A percentile compares a stretch with the other conserved stretches of the same genome.
These are phyloP conservation scores for Scotopteryx bipunctaria DNA, from an alignment of 2,888 invertebrate genomes.

Conservation along the genomic window DNA sequence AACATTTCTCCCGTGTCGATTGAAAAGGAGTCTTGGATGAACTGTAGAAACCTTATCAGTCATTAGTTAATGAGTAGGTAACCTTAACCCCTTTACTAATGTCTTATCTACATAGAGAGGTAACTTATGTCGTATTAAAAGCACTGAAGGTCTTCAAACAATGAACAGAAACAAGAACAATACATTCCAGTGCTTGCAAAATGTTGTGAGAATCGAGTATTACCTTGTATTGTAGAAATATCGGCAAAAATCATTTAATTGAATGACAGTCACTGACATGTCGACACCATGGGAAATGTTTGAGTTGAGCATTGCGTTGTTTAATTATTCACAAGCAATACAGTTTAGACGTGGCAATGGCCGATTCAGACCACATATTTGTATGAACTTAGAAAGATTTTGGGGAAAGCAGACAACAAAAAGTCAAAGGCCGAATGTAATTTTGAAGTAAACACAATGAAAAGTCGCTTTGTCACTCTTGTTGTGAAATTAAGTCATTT, in stretches of 20 bases:
- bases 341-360: too few relatives aligned
- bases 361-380: too few relatives aligned
- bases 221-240: constrained; percentile 35
- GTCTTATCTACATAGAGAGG: too few relatives aligned
- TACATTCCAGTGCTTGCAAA: constrained; percentile 28
- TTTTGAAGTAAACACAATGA: too few relatives aligned
- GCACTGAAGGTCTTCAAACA: constrained; percentile 15
- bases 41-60: too few relatives aligned
- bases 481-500: too few relatives aligned
- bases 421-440: too few relatives aligned
- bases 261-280: constrained; percentile 20
- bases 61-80: not conserved
- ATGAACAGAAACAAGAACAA: constrained; percentile 23
- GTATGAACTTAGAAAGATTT: too few relatives aligned
- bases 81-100: constrained; percentile 19
- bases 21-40: too few relatives aligned
- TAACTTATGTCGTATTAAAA: constrained; percentile 1
- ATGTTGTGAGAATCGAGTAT: constrained; percentile 29
- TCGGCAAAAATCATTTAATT: constrained; percentile 33
- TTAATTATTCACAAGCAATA: not conserved
- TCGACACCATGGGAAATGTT: constrained; percentile 27
- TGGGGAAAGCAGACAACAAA: too few relatives aligned
- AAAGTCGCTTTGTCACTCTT: too few relatives aligned
- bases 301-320: constrained; percentile 1
- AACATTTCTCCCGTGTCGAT: too few relatives aligned